These are phyloP conservation scores for Bombylius major DNA, from an alignment of 2,888 invertebrate genomes.

Conservation along the genomic window DNA sequence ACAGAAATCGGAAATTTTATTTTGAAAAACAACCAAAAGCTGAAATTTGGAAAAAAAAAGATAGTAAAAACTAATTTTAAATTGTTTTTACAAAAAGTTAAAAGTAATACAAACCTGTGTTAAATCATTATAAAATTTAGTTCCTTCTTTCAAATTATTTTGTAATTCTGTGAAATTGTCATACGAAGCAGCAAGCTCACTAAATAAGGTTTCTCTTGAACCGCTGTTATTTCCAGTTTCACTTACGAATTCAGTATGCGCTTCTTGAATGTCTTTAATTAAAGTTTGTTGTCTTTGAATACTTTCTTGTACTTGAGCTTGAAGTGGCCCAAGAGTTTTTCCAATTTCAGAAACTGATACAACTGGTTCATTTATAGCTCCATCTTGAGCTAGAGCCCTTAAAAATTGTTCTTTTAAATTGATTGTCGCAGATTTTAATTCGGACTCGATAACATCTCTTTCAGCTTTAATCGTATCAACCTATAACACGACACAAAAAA, in stretches of 20 bases:
- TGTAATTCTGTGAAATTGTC: constrained; percentile 87
- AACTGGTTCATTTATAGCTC: constrained; percentile 64
- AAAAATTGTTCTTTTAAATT: constrained; percentile 77
- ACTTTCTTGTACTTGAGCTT: constrained; percentile 65
- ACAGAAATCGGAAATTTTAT: constrained; percentile 94
- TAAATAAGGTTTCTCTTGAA: constrained; percentile 64
- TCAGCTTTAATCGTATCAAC: constrained; percentile 80
- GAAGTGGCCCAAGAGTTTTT: constrained; percentile 60
- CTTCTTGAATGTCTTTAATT: constrained; percentile 53
- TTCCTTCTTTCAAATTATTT: constrained; percentile 87
- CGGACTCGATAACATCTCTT: constrained; percentile 78
- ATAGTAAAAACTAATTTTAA: background rate
- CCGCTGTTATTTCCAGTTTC: constrained; percentile 52
- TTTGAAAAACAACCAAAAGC: constrained; percentile 88
- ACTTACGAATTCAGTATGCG: constrained; percentile 32
- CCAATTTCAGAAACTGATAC: constrained; percentile 60
- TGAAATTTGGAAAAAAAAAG: constrained; percentile 33
- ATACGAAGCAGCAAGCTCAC: constrained; percentile 77
- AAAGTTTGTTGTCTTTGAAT: constrained; percentile 57
- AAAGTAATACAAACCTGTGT: constrained; percentile 47
- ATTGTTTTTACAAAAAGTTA: no score
- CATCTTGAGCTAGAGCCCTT: constrained; percentile 59
- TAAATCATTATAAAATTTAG: constrained; percentile 88
- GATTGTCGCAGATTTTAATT: constrained; percentile 63
- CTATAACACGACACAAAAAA: constrained; percentile 33